Conservation (phyloP, 2,113 vertebrate genomes). For the Syrrhaptes paradoxus region DNA sequence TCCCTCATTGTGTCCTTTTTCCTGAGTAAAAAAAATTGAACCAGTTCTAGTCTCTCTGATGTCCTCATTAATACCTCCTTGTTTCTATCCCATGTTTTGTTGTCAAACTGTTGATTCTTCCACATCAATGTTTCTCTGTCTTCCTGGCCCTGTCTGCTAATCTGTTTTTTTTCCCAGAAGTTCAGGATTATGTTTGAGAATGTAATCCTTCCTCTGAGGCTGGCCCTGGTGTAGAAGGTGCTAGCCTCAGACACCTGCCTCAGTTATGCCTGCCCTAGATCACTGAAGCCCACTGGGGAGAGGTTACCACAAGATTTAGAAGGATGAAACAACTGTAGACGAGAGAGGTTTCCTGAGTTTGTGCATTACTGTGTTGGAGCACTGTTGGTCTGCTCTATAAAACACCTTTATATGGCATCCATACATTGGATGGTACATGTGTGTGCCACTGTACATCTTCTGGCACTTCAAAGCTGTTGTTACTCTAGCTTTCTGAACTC, state of each 20-base stretch:
- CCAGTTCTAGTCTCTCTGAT: background rate
- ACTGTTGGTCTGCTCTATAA: background rate
- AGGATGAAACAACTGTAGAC: background rate
- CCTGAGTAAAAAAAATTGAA: background rate
- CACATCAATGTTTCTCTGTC: background rate
- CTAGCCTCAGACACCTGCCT: background rate
- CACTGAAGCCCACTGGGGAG: background rate
- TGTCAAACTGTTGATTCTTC: background rate
- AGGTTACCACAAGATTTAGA: background rate
- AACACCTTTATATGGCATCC: background rate
- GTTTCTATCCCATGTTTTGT: background rate
- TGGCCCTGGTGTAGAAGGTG: background rate
- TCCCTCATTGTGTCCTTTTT: background rate
- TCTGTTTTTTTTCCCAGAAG: background rate
- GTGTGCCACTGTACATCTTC: background rate
- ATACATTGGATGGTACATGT: background rate
- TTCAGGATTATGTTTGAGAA: background rate
- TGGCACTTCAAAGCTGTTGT: background rate
- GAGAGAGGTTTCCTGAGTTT: background rate
- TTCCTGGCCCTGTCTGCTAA: background rate
- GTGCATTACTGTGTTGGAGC: background rate
- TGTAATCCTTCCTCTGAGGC: background rate
- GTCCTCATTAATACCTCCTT: background rate
- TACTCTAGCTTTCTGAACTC: background rate
- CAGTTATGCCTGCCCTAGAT: background rate